Conservation (phyloP, 2,888 invertebrate genomes). For the Mesochorus sp. region DNA sequence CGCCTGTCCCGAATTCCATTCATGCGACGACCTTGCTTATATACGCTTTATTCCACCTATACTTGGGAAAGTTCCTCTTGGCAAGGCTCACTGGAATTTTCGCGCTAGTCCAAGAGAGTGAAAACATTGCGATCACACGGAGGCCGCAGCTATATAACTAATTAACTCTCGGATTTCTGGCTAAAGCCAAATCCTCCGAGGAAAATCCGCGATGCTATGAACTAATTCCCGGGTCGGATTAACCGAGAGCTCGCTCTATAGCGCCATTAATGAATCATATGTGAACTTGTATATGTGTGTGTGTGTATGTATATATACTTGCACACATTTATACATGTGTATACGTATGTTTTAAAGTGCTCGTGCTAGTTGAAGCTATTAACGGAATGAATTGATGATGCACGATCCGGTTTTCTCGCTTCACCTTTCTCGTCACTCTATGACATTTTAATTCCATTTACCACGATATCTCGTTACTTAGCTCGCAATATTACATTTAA, state of each 20-base stretch:
- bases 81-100: conserved; percentile 61
- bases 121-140: conserved; percentile 40
- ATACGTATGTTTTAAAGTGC: neutral
- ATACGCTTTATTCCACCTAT: conserved; percentile 48
- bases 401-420: conserved; percentile 31
- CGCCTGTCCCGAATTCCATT: conserved; percentile 76
- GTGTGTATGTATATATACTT: neutral
- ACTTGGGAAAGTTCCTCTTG: conserved; percentile 61
- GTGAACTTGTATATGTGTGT: neutral
- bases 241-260: conserved; percentile 6
- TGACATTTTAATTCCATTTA: conserved; percentile 38
- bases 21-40: conserved; percentile 72
- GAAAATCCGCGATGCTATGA: conserved; percentile 29
- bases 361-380: conserved; percentile 30
- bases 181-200: conserved; percentile 43
- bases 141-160: conserved; percentile 36
- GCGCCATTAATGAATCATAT: conserved; percentile 46
- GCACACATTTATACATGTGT: too few species aligned
- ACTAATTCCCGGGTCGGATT: conserved; percentile 47
- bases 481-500: too few species aligned
- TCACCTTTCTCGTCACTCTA: conserved; percentile 2
- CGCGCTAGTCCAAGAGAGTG: conserved; percentile 53
- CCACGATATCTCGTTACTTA: neutral
- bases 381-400: conserved; percentile 44
- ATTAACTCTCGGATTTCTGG: conserved; percentile 53